Evolutionary conservation across 2,113 vertebrate genomes (phyloP).

Genomic region (Nerophis ophidion): DNA sequence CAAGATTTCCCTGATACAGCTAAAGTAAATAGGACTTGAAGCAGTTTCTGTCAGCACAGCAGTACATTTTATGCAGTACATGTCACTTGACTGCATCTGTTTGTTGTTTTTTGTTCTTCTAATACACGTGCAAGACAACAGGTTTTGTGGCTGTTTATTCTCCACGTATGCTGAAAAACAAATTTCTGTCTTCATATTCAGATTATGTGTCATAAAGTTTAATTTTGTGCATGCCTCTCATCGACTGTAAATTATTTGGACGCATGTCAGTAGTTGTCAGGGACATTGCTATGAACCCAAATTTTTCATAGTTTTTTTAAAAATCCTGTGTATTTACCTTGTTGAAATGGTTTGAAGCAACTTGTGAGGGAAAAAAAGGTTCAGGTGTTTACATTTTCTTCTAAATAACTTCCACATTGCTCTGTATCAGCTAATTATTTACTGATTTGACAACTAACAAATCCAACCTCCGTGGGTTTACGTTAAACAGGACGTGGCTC

Average conservation of each 20-base stretch:
- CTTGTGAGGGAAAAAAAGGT: neutral
- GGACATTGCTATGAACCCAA: neutral
- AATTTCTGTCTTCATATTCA: neutral
- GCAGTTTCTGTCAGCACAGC: neutral
- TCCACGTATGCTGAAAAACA: neutral
- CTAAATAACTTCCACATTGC: constrained; percentile 50
- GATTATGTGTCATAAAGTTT: neutral
- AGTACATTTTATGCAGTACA: neutral
- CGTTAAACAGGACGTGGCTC: constrained; percentile 51
- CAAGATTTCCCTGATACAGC: neutral
- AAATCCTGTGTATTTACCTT: neutral
- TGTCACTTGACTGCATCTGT: neutral
- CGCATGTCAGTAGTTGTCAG: neutral
- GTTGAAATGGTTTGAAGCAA: neutral
- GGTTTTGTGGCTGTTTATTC: neutral
- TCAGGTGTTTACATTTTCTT: constrained; percentile 36
- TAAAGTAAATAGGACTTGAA: neutral
- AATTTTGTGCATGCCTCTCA: neutral
- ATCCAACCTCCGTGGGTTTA: constrained; percentile 53
- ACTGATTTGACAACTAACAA: constrained; percentile 64
- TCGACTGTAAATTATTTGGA: neutral
- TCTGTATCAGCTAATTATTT: constrained; percentile 66
- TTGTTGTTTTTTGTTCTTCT: too few species aligned
- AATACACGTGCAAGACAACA: neutral
- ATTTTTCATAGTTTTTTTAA: neutral